phyloP scores from a whole-genome alignment of 2,797 vertebrate species.

The Glyptemys insculpta region DNA sequence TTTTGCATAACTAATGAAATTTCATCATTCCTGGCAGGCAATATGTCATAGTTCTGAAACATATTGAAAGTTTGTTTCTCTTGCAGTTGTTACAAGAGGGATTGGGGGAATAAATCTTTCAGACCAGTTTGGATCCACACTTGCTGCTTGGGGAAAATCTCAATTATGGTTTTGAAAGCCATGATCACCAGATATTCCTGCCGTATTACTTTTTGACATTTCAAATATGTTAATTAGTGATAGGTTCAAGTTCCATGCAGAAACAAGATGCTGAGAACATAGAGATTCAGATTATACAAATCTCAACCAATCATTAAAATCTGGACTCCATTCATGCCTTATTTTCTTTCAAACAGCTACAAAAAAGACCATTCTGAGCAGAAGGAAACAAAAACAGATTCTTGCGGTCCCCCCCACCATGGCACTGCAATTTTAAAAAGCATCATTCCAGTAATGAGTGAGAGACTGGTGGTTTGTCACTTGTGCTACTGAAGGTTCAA shows the following conservation, averaged over 20 bases:
- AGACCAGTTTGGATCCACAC: not conserved
- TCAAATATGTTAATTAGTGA: slow-evolving; percentile 35
- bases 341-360: slow-evolving; percentile 5
- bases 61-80: slow-evolving; percentile 20
- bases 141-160: slow-evolving; percentile 2
- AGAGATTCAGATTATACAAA: not conserved
- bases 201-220: slow-evolving; percentile 24
- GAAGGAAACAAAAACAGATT: not conserved
- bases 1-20: slow-evolving; percentile 32
- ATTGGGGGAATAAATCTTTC: slow-evolving; percentile 5
- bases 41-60: slow-evolving; percentile 22
- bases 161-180: not conserved
- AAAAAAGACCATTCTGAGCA: not conserved
- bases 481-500: not conserved
- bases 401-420: not conserved
- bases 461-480: not conserved
- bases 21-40: not conserved
- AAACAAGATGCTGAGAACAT: not conserved
- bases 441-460: not conserved
- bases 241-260: not conserved
- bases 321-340: not conserved
- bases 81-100: slow-evolving; percentile 13
- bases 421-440: not conserved
- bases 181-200: slow-evolving; percentile 9
- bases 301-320: not conserved